Evolutionary conservation across 1,140 invertebrate species (phyloP), one percentile per base, ranked within the genome.

Genomic region (Centruroides vittatus): DNA sequence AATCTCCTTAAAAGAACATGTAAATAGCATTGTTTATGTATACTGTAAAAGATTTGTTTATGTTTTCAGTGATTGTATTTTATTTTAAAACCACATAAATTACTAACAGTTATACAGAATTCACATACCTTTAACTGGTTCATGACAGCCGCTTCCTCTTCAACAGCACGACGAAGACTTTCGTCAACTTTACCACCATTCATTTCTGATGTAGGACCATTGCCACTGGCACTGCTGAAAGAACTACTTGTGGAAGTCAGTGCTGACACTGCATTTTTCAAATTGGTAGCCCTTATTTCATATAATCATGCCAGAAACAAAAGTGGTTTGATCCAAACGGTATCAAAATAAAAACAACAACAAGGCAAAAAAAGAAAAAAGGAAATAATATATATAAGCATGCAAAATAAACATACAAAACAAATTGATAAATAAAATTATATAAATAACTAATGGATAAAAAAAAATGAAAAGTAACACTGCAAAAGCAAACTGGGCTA

Each of bases 121-220:
- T 10, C 35, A 35, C 70, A 73, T 77, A 93, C 92, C 83, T 94
- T 96, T 70, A 94, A 89, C 72, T 94, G 89, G 76, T 91, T 93
- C 79, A 97, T 86, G 47, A 86, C 87, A 41, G 89, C 89, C 74
- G 94, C 91, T 76, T 97, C 93, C 73, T 98, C 93, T 54, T 93
- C 93, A 41, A 97, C 76, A 47, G 86, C 89, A 73, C 88, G 84
- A 69, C 87, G 86, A 3, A 93, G 75, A 60, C 82, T 83, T 68
- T 95, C 92, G 67, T 93, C 89, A 63, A 89, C 86, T 51, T 59
- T 59, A 6, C 54, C 58, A 5, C 64, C 64, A 58, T 62, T 62
- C 11, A 62, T n/a, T 55, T 65, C 64, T 8, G 35, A 8, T 23
- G 56, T 63, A 47, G 61, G 67, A 69, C 64, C 72, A 70, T 59